phyloP scores from a whole-genome alignment of 2,113 vertebrate species.

The Dolichallabes microphthalmus region DNA sequence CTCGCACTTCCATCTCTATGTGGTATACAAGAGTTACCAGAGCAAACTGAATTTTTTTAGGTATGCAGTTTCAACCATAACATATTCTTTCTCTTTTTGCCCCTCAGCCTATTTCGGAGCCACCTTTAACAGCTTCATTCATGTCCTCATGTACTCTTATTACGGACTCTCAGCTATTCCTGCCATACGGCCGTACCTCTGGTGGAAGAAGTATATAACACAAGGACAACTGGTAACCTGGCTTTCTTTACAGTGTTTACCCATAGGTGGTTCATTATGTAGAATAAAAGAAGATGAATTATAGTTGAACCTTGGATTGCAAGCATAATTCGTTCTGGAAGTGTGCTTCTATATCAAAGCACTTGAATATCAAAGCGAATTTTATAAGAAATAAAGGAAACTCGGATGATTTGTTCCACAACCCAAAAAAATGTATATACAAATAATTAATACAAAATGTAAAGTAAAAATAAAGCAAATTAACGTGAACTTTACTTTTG shows the following conservation, averaged over 20 bases:
- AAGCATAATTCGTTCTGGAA: too few species aligned
- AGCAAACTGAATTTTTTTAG: neutral
- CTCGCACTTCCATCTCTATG: neutral
- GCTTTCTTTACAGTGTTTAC: neutral
- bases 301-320: too few species aligned
- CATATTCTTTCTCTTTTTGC: constrained; percentile 12
- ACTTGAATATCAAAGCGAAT: too few species aligned
- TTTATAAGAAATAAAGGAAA: too few species aligned
- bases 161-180: constrained; percentile 91
- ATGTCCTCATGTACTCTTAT: constrained; percentile 97
- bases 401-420: too few species aligned
- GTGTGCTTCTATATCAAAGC: too few species aligned
- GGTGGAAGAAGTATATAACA: constrained; percentile 99
- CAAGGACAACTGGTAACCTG: constrained; percentile 92
- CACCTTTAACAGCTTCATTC: constrained; percentile 93
- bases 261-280: neutral
- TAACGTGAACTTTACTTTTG: too few species aligned
- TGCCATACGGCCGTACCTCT: constrained; percentile 89
- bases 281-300: neutral
- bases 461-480: too few species aligned
- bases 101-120: constrained; percentile 89
- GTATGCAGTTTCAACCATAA: neutral
- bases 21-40: neutral
- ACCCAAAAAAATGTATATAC: too few species aligned
- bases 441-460: too few species aligned